phyloP scores from a whole-genome alignment of 2,888 invertebrate species.

The Sisyra nigra region DNA sequence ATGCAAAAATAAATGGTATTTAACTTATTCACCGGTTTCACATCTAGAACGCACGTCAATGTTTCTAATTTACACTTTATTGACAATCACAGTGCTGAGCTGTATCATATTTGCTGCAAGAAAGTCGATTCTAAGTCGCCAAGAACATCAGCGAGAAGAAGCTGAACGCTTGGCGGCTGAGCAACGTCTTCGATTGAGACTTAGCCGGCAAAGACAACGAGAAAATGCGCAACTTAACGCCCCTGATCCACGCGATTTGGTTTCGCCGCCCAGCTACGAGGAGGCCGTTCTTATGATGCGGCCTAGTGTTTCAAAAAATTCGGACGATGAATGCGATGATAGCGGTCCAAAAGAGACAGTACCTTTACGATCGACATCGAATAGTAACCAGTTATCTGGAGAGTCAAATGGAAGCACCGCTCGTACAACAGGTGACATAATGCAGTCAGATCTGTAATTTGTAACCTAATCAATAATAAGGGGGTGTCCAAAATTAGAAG shows the following conservation, averaged over 20 bases:
- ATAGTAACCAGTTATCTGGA: too few relatives aligned
- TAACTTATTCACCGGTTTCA: conserved; percentile 21
- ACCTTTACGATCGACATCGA: too few relatives aligned
- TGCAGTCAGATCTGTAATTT: too few relatives aligned
- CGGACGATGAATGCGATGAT: too few relatives aligned
- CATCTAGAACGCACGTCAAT: conserved; percentile 35
- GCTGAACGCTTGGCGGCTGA: conserved; percentile 37
- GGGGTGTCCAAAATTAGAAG: too few relatives aligned
- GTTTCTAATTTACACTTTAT: conserved; percentile 37
- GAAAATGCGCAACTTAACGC: conserved; percentile 35
- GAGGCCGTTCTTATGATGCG: conserved; percentile 53
- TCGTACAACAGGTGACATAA: too few relatives aligned
- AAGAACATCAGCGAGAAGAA: conserved; percentile 24
- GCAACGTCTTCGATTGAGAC: conserved; percentile 33
- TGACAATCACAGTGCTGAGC: conserved; percentile 34
- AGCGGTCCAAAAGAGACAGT: too few relatives aligned
- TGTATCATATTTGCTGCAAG: conserved; percentile 36
- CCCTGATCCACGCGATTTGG: conserved; percentile 49
- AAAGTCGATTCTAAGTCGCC: conserved; percentile 34
- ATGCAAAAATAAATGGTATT: conserved; percentile 45
- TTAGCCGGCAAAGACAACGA: conserved; percentile 30
- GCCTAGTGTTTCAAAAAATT: neutral
- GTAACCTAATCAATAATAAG: too few relatives aligned
- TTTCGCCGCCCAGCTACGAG: conserved; percentile 57
- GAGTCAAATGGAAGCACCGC: too few relatives aligned